Conservation (phyloP, 2,888 invertebrate genomes). For the Nineta flava region DNA sequence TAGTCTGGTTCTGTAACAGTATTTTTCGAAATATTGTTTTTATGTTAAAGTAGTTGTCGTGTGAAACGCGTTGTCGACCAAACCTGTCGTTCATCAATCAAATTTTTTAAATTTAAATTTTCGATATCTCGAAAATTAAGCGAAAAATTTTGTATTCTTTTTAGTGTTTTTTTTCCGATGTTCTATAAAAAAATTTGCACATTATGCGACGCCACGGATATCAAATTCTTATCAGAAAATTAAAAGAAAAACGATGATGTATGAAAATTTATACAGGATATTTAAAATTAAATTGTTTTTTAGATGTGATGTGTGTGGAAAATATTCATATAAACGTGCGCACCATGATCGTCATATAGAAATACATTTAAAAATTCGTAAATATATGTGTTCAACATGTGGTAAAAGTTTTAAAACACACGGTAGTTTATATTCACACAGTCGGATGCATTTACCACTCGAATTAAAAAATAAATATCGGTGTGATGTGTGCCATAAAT, state of each 20-base stretch:
- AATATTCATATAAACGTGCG: slow-evolving; percentile 35
- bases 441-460: slow-evolving; percentile 36
- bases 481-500: slow-evolving; percentile 40
- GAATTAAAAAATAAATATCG: slow-evolving; percentile 37
- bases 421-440: slow-evolving; percentile 35
- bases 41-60: too few relatives aligned
- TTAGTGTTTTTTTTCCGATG: too few relatives aligned
- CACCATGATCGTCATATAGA: slow-evolving; percentile 30
- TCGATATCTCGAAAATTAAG: too few relatives aligned
- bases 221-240: too few relatives aligned
- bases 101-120: too few relatives aligned
- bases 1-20: too few relatives aligned
- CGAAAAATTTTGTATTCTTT: too few relatives aligned
- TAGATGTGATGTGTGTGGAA: slow-evolving; percentile 36
- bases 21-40: too few relatives aligned
- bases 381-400: slow-evolving; percentile 35
- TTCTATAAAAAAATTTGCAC: too few relatives aligned
- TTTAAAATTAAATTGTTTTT: slow-evolving; percentile 7
- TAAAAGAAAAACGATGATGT: not conserved
- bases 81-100: too few relatives aligned
- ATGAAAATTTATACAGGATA: not conserved
- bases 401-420: slow-evolving; percentile 39
- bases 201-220: too few relatives aligned
- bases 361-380: slow-evolving; percentile 33
- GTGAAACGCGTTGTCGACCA: too few relatives aligned